Conservation (phyloP, 2,888 invertebrate genomes). For the Catocala fraxini region DNA sequence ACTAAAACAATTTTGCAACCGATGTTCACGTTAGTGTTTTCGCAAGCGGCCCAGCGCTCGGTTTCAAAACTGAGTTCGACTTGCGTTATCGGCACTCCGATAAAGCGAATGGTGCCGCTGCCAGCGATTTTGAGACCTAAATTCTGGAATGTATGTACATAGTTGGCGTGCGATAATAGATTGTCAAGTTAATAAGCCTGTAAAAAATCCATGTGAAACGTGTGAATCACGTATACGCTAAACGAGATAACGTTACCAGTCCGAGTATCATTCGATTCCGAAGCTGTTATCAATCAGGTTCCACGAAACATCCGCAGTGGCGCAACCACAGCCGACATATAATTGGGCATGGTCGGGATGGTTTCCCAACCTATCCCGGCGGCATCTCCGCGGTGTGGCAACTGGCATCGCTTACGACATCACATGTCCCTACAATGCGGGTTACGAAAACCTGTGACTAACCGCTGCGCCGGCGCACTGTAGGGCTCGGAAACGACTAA, state of each 20-base stretch:
- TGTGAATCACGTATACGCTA: slow-evolving; percentile 22
- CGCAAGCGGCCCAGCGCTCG: slow-evolving; percentile 86
- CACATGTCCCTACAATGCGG: slow-evolving; percentile 84
- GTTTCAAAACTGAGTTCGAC: slow-evolving; percentile 85
- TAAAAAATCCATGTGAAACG: slow-evolving; percentile 23
- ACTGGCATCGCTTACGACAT: slow-evolving; percentile 79
- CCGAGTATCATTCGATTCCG: slow-evolving; percentile 37
- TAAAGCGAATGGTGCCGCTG: slow-evolving; percentile 81
- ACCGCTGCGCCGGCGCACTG: slow-evolving; percentile 55
- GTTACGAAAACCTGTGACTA: slow-evolving; percentile 86
- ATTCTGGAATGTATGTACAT: slow-evolving; percentile 62
- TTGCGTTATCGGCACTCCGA: slow-evolving; percentile 85
- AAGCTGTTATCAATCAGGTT: slow-evolving; percentile 71
- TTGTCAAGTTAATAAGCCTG: slow-evolving; percentile 22
- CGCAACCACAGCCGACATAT: slow-evolving; percentile 77
- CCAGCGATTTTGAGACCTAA: slow-evolving; percentile 82
- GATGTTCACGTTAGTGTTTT: slow-evolving; percentile 88
- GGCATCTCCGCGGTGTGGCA: slow-evolving; percentile 82
- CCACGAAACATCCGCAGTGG: slow-evolving; percentile 71
- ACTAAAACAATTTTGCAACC: slow-evolving; percentile 87
- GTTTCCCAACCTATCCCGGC: slow-evolving; percentile 87
- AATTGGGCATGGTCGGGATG: slow-evolving; percentile 84
- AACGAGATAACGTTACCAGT: slow-evolving; percentile 41
- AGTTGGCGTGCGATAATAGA: slow-evolving; percentile 37
- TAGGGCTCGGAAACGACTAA: slow-evolving; percentile 68